Evolutionary conservation across 1,140 invertebrate species (phyloP), one percentile per base, ranked within the genome.

Genomic region (Bradysia coprophila): DNA sequence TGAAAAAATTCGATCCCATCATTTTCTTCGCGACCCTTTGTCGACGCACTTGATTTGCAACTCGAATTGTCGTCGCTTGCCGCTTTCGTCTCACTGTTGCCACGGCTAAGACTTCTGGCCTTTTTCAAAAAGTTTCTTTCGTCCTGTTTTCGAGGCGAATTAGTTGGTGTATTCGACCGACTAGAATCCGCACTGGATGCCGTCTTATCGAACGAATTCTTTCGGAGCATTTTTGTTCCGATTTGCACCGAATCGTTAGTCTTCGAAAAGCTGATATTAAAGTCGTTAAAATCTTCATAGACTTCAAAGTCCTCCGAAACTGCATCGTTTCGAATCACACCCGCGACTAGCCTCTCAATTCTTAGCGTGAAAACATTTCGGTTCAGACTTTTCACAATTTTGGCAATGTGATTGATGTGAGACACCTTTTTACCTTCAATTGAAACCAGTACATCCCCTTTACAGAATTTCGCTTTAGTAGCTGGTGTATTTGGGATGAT

Each of bases 371-470:
- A 68, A 45, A 65, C 68, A 1, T 70, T 51, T 2, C 53, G 47
- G 21, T 57, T 59, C 4, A 64, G 50, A 39, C 45, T 52, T 41
- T 62, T 64, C 5, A 64, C 50, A 22, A 76, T 59, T 63, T 80
- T 78, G 20, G 70, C 68, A 21, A 84, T 78, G 57, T 87, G 81
- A 40, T 76, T 75, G 43, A 83, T 73, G 36, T 69, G 76, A 6
- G 66, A 68, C 1, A 90, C 71, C 42, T 71, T 73, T 43, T 81
- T 83, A 21, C 81, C 81, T 55, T 90, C 85, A 4, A 91, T 76
- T 8, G 80, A 75, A 4, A 88, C 56, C 3, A 92, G 64, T 18
- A 85, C 66, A 54, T 92, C 88, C 16, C 78, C 79, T 5, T 76
- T 62, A n/a, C 73, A 67, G 43, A 91, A 67, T 46, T 88, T 83